These are phyloP conservation scores for Cuculus canorus DNA, from an alignment of 2,797 vertebrate species.

Conservation along the genomic window DNA sequence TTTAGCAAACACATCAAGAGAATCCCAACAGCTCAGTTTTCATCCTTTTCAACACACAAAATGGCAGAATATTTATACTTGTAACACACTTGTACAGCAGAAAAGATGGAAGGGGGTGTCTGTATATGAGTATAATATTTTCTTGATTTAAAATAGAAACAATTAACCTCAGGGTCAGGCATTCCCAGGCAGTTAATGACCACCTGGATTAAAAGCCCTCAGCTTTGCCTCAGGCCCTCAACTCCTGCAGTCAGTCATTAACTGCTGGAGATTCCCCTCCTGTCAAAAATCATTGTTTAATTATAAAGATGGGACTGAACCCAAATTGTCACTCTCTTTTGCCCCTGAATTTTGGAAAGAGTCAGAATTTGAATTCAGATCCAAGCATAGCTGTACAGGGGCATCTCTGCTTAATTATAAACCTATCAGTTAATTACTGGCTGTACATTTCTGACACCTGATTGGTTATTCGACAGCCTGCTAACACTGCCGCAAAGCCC, in stretches of 20 bases:
- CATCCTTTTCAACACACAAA: not conserved
- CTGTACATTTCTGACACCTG: conserved; percentile 41
- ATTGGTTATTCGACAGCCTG: conserved; percentile 24
- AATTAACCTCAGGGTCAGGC: conserved; percentile 71
- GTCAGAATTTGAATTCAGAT: conserved; percentile 41
- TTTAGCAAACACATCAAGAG: not conserved
- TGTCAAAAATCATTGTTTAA: conserved; percentile 74
- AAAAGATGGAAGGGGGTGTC: not conserved
- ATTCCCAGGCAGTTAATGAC: conserved; percentile 73
- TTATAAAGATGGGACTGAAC: conserved; percentile 67
- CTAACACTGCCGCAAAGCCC: not conserved
- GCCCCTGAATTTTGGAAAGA: conserved; percentile 52
- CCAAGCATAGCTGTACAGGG: conserved; percentile 13
- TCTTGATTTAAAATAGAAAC: conserved; percentile 71
- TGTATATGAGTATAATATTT: conserved; percentile 56
- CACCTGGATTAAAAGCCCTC: conserved; percentile 73
- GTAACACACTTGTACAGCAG: not conserved
- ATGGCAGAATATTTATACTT: not conserved
- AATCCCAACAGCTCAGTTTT: not conserved
- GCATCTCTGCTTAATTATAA: conserved; percentile 52
- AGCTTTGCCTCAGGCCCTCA: conserved; percentile 67
- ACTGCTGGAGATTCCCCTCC: conserved; percentile 68
- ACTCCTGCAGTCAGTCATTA: conserved; percentile 73
- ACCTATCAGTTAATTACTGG: conserved; percentile 49
- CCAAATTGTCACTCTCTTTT: conserved; percentile 5